These are phyloP conservation scores for Hypolimnas misippus DNA, from an alignment of 2,888 invertebrate species.

Conservation along the genomic window DNA sequence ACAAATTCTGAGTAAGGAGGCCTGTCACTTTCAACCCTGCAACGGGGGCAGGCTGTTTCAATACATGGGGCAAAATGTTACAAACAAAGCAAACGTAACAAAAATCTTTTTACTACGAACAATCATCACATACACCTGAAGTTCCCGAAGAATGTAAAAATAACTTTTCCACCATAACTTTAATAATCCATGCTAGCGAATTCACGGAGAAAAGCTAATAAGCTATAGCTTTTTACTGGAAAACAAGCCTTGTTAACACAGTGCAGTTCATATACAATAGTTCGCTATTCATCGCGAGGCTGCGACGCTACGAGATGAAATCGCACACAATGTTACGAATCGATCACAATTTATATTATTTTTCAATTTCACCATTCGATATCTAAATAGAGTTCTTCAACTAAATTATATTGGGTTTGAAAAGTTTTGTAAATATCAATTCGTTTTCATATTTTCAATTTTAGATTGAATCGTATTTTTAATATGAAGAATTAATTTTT, in stretches of 20 bases:
- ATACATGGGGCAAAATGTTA: too few species aligned
- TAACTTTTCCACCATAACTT: too few species aligned
- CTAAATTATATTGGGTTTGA: not conserved
- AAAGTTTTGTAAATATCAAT: not conserved
- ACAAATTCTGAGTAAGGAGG: too few species aligned
- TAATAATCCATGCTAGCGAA: too few species aligned
- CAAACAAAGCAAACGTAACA: too few species aligned
- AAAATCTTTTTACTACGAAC: too few species aligned
- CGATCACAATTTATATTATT: constrained; percentile 27
- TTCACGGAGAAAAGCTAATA: too few species aligned
- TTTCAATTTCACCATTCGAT: constrained; percentile 29
- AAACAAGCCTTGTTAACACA: constrained; percentile 18
- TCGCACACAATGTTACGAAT: constrained; percentile 32
- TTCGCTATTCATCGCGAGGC: constrained; percentile 41
- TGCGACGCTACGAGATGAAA: constrained; percentile 34
- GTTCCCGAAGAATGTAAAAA: too few species aligned
- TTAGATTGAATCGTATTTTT: not conserved
- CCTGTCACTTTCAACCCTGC: too few species aligned
- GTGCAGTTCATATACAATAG: constrained; percentile 39
- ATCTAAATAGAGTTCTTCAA: constrained; percentile 10
- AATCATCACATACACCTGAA: too few species aligned
- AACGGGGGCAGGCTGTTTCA: too few species aligned
- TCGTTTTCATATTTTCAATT: not conserved
- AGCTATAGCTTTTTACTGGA: constrained; percentile 12
- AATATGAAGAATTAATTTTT: too few species aligned